Base-by-base conservation (phyloP, 2,888 invertebrate species). In the Lycophotia porphyrea region DNA sequence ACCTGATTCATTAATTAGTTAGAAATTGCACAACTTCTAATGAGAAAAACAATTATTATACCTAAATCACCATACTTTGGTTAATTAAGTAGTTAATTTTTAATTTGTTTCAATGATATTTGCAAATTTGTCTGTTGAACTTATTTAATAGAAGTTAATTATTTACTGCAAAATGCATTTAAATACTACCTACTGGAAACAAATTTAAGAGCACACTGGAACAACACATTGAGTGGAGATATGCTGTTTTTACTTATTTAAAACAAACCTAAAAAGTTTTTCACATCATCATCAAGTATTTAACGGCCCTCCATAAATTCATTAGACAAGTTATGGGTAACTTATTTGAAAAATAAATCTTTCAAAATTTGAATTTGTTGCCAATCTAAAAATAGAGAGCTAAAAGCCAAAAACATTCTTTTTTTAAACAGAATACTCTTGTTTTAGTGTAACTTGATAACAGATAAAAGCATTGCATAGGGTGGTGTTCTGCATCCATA, bases 21-120 rank as follows among this genome's bases (percentile, higher is more conserved):
- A 52, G 27, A 69, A 75, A 80, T 75, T 58, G 64, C 68, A 80
- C 75, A 75, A 69, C 31, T 60, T 34, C 15, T 79, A 79, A 75
- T 75, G 21, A 36, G 24, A 69, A 64, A 52, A 2, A 15, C 9
- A 11, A 36, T 52, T 72, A 73, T 44, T 58, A 44, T 47, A 42
- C 31, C 31, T 36, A 36, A 58, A 72, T 49, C 5, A 77, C 55
- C 15, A 18, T 15, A 44, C n/a, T 64, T 78, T 42, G 5, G 5
- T 78, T n/a, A n/a, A 61, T 34, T 27, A 2, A 63, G 15, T 58
- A 21, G 15, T 63, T 36, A 34, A 36, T 42, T 70, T 52, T 13
- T 31, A 39, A 71, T 21, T 55, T 34, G 4, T 63, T 78, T 31
- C 18, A 47, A 42, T 66, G 8, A 49, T 61, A 15, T 74, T 44